Percentiles rank a stretch among this genome's conserved stretches.
Evolutionary conservation across 1,140 invertebrate genomes (phyloP).

Genomic region (Drosophila punjabiensis): DNA sequence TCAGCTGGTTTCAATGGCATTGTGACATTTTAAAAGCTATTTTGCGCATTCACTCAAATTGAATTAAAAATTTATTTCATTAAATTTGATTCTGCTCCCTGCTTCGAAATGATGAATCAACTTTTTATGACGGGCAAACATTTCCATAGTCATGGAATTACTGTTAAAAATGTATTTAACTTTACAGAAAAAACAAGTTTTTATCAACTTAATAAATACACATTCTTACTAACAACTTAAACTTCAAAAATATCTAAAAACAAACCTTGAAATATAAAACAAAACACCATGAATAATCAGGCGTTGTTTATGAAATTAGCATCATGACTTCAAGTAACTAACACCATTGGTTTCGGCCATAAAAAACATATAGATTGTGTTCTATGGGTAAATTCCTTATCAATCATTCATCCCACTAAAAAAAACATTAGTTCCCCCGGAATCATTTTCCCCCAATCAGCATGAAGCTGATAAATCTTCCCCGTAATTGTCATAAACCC

Average conservation of each 20-base stretch:
- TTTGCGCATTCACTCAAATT: conserved; percentile 69
- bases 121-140: background rate
- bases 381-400: conserved; percentile 3
- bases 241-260: background rate
- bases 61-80: conserved; percentile 65
- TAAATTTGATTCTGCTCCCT: conserved; percentile 48
- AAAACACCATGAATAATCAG: conserved; percentile 1
- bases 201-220: no score
- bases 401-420: background rate
- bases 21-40: conserved; percentile 49
- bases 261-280: background rate
- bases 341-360: background rate
- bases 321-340: background rate
- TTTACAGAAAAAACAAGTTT: no score
- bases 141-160: background rate
- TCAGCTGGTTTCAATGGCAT: conserved; percentile 46
- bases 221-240: background rate
- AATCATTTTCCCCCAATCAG: conserved; percentile 30
- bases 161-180: background rate
- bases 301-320: conserved; percentile 7
- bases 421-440: conserved; percentile 1
- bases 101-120: conserved; percentile 35
- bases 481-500: conserved; percentile 14
- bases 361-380: background rate
- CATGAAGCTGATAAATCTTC: conserved; percentile 41